Evolutionary conservation across 2,888 invertebrate species (phyloP).

Genomic region (Hydrotaea cyrtoneurina): DNA sequence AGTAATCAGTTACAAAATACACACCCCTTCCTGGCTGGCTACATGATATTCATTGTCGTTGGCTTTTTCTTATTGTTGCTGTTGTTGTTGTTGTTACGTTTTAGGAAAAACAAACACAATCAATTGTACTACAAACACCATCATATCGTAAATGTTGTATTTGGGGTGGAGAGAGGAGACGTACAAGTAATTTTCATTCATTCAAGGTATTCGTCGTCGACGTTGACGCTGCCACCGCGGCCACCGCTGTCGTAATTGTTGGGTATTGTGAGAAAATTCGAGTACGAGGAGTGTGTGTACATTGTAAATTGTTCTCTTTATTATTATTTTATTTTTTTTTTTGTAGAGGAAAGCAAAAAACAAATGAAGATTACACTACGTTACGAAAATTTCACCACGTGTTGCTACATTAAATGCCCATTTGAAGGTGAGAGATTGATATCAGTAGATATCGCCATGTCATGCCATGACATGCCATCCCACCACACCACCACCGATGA

Average conservation of each 20-base stretch:
- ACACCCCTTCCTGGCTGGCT: slow-evolving; percentile 55
- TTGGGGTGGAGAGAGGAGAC: not conserved
- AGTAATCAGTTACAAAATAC: slow-evolving; percentile 46
- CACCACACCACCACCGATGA: not conserved
- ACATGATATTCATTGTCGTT: not conserved
- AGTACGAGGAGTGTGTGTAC: not conserved
- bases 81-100: slow-evolving; percentile 8
- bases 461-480: too few relatives aligned
- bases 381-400: slow-evolving; percentile 14
- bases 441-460: too few relatives aligned
- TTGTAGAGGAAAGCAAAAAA: not conserved
- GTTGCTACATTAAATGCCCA: slow-evolving; percentile 30
- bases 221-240: not conserved
- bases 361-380: slow-evolving; percentile 23
- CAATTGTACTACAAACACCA: not conserved
- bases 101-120: slow-evolving; percentile 23
- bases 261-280: slow-evolving; percentile 23
- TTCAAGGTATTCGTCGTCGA: slow-evolving; percentile 14
- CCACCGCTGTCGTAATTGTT: slow-evolving; percentile 11
- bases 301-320: not conserved
- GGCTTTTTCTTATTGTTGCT: not conserved
- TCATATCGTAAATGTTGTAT: slow-evolving; percentile 22
- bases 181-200: slow-evolving; percentile 14
- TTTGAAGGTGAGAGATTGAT: slow-evolving; percentile 4
- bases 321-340: not conserved